Base-by-base conservation (phyloP, 2,888 invertebrate species). In the Sinhomidia bicolor region DNA sequence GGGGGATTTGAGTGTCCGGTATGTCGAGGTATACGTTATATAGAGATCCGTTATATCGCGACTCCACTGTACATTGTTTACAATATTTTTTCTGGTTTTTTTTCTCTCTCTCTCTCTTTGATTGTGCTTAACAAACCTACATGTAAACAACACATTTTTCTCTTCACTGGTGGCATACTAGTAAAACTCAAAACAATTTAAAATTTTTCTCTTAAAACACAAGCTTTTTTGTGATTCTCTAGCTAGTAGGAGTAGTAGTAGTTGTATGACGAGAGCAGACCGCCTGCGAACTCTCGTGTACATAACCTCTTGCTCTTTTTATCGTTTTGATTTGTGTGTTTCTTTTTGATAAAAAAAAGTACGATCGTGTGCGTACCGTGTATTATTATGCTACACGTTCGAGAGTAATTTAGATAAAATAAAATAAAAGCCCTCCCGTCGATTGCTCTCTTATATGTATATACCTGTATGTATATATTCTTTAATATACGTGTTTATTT, bases 271-370 rank as follows among this genome's bases (percentile, higher is more conserved):
- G 85, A 89, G 57, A 17, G 62, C 6, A 81, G 89, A 89, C 89
- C 89, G 85, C 89, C 89, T 89, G 85, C 62, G 89, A 89, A 84
- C 71, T 81, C 65, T 81, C 62, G 85, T 89, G 36, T 89, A 74
- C 81, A 85, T 89, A 89, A 89, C 89, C 89, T 85, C 79, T 88
- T 79, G 79, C 60, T 88, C 80, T 62, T 62, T 62, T 62, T 62
- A 62, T 79, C 71, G 68, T 84, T 88, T 78, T 88, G 80, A 62
- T 82, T 57, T 83, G 23, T 57, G 74, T 82, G 17, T 82, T 29
- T 80, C 68, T 84, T 84, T 84, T 68, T 84, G 71, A 44, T 81
- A 47, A 41, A 12, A 41, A 36, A 36, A 29, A 2, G 7, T 5
- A 36, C 36, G 17, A 68, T 36, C 41, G 32, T 68, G 32, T 68